phyloP scores from a whole-genome alignment of 2,888 invertebrate species.

The Cheilosia urbana region DNA sequence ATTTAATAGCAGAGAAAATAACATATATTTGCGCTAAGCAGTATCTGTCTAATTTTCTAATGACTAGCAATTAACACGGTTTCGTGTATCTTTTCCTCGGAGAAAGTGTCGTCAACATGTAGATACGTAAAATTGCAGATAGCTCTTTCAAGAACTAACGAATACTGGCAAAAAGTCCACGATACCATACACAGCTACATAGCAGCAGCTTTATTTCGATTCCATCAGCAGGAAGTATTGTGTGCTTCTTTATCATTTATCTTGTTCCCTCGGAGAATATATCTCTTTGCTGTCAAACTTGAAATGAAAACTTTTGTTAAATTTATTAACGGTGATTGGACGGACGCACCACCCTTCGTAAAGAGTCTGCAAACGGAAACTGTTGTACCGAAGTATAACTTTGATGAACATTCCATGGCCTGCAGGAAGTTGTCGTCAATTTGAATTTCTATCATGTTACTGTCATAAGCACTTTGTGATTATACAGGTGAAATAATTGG shows the following conservation, averaged over 20 bases:
- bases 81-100: slow-evolving; percentile 4
- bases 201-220: slow-evolving; percentile 7
- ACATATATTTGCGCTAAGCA: neutral
- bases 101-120: slow-evolving; percentile 11
- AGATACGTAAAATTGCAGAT: slow-evolving; percentile 28
- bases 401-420: slow-evolving; percentile 58
- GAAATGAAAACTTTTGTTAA: slow-evolving; percentile 8
- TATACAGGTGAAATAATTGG: slow-evolving; percentile 32
- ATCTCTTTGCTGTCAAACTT: slow-evolving; percentile 21
- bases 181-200: neutral
- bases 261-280: neutral
- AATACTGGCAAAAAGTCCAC: slow-evolving; percentile 28
- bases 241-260: neutral
- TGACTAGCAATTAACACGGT: slow-evolving; percentile 52
- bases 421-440: slow-evolving; percentile 28
- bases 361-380: slow-evolving; percentile 47
- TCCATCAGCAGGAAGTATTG: neutral
- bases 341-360: neutral
- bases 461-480: slow-evolving; percentile 32
- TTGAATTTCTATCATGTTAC: slow-evolving; percentile 44
- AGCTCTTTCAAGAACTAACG: slow-evolving; percentile 41
- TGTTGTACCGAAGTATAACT: slow-evolving; percentile 57
- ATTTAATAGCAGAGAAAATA: neutral
- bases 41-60: slow-evolving; percentile 20
- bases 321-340: neutral